Evolutionary conservation across 2,888 invertebrate species (phyloP), one percentile per base, ranked within the genome.

Genomic region (Altica lythri): DNA sequence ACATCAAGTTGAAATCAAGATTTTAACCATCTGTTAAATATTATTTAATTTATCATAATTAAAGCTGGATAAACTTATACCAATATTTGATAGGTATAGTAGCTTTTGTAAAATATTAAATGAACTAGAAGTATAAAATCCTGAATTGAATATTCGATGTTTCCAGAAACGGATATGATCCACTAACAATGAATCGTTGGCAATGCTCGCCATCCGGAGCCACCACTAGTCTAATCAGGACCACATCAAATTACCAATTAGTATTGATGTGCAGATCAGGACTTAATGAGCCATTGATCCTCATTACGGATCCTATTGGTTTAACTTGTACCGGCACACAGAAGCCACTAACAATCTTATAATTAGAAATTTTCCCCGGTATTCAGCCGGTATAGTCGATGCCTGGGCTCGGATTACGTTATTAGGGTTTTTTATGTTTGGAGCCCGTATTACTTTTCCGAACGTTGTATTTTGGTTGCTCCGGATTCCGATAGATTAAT

Each of bases 161-260:
- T n/a, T n/a, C n/a, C n/a, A n/a, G n/a, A n/a, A n/a, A n/a, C n/a
- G n/a, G n/a, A n/a, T n/a, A n/a, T n/a, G n/a, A n/a, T n/a, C n/a
- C n/a, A n/a, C n/a, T n/a, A n/a, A n/a, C n/a, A n/a, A n/a, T n/a
- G n/a, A n/a, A n/a, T n/a, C n/a, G n/a, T n/a, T n/a, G n/a, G n/a
- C n/a, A n/a, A n/a, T n/a, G n/a, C n/a, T n/a, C n/a, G n/a, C n/a
- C n/a, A n/a, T n/a, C n/a, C n/a, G n/a, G 27, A n/a, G 27, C 16
- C 34, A 32, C 22, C 12, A 46, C 37, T 5, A 43, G 53, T 54
- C 56, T 57, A 57, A 57, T 59, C 54, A 45, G 66, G 63, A 63
- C 68, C 68, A 74, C 73, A 73, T 73, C 74, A 70, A 74, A 74
- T 75, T 75, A 75, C 73, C 75, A 75, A 75, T 75, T 75, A 75